Base-by-base conservation (phyloP, 2,113 vertebrate species). In the Eudyptes chrysolophus region DNA sequence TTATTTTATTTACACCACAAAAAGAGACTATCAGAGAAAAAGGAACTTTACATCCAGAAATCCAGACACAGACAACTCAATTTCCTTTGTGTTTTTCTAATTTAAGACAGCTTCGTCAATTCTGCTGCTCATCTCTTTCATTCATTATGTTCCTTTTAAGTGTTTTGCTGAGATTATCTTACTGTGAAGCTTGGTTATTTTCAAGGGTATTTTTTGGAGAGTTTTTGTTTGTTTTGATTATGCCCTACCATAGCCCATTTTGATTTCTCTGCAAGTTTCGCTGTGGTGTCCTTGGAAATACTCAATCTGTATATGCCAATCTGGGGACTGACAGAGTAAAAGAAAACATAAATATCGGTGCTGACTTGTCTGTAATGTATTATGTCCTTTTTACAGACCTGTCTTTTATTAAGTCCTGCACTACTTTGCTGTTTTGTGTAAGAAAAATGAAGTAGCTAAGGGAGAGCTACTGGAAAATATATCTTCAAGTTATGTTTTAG, bases 321-420 rank as follows among this genome's bases (percentile, higher is more conserved):
- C 82, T 75, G 29, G 55, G 75, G 82, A 95, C 58, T 79, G 62
- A 88, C 26, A 80, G 61, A 84, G 68, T 84, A 80, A 96, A 96
- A 81, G 64, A 90, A 90, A 91, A 70, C 62, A 81, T 85, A 90
- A 95, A 88, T 77, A 96, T 48, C 0, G 0, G 30, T 51, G 46
- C 32, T n/a, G 69, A 68, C n/a, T 44, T 84, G 46, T 34, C 70
- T 80, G 55, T 44, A 85, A 86, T 2, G 4, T 44, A 92, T 85
- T 60, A 85, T 52, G 16, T 16, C 1, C 1, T 66, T 93, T 94
- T 80, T 80, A 90, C 42, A 87, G 66, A 74, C 32, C 58, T 55
- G 52, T 91, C 60, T 92, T 96, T 89, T 95, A 95, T 88, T 77
- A 95, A 86, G 42, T 96, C 72, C 89, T 90, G 57, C 68, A 49